Conservation (phyloP, 1,140 invertebrate genomes). For the Daktulosphaira vitifoliae region DNA sequence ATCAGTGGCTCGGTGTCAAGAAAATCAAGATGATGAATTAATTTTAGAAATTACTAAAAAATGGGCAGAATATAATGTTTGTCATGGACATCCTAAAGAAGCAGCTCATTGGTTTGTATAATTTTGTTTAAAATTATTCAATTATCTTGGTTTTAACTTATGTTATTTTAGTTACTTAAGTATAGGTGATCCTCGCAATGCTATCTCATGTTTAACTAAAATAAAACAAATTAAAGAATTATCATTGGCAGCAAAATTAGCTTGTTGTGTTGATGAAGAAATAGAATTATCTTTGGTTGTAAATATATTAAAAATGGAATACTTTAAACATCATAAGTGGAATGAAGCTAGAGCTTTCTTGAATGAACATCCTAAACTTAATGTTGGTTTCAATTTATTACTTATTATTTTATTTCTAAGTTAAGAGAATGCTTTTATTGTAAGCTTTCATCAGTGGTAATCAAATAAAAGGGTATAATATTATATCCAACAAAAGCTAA, state of each 20-base stretch:
- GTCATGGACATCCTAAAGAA: slow-evolving; percentile 24
- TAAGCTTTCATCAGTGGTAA: no score
- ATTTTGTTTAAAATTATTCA: neutral
- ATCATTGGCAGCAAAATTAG: slow-evolving; percentile 36
- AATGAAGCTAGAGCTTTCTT: slow-evolving; percentile 20
- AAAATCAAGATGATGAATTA: slow-evolving; percentile 46
- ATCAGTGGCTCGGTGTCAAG: slow-evolving; percentile 49
- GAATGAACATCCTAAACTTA: slow-evolving; percentile 21
- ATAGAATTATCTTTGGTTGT: slow-evolving; percentile 16
- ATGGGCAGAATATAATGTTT: slow-evolving; percentile 10
- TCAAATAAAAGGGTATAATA: no score
- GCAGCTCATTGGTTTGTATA: neutral
- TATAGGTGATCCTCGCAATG: slow-evolving; percentile 30
- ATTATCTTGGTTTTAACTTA: no score
- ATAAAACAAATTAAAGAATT: slow-evolving; percentile 36
- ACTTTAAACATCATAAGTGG: slow-evolving; percentile 26
- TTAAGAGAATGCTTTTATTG: no score
- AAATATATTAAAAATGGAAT: slow-evolving; percentile 20
- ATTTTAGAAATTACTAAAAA: slow-evolving; percentile 39
- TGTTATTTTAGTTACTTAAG: slow-evolving; percentile 35
- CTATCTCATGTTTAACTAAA: slow-evolving; percentile 35
- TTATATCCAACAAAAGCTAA: no score
- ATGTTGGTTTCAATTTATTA: neutral
- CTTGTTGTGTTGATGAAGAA: slow-evolving; percentile 18
- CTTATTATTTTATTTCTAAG: neutral